A percentile compares a stretch with the other conserved stretches of the same genome.
These are phyloP conservation scores for Coptotermes formosanus DNA, from an alignment of 1,140 invertebrate species.

Conservation along the genomic window DNA sequence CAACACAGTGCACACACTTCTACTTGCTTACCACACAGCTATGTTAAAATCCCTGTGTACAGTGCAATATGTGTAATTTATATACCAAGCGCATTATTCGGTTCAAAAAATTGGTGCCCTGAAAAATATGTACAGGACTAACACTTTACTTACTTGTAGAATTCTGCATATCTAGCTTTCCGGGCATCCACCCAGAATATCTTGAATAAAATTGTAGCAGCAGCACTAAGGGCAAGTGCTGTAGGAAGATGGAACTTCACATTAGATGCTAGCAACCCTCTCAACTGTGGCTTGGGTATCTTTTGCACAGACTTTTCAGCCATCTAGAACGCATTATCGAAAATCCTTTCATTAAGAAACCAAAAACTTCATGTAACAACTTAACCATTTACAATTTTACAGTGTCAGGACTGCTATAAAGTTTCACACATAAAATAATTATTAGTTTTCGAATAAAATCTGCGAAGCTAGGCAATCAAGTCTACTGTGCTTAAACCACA, in stretches of 20 bases:
- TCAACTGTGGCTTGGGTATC: conserved; percentile 52
- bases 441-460: too few relatives aligned
- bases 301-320: conserved; percentile 38
- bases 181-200: conserved; percentile 52
- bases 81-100: not conserved
- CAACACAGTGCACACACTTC: too few relatives aligned
- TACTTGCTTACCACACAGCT: too few relatives aligned
- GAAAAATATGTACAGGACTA: not conserved
- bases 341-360: too few relatives aligned
- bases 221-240: conserved; percentile 46
- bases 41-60: too few relatives aligned
- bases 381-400: too few relatives aligned
- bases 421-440: too few relatives aligned
- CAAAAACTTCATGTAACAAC: too few relatives aligned
- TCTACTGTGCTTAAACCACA: too few relatives aligned
- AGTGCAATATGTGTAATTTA: not conserved
- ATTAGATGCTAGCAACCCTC: conserved; percentile 54
- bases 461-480: too few relatives aligned
- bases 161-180: conserved; percentile 62
- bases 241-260: conserved; percentile 57
- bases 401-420: too few relatives aligned
- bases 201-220: conserved; percentile 51
- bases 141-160: conserved; percentile 57
- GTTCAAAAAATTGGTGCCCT: not conserved
- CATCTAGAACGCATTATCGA: conserved; percentile 37